phyloP scores from a whole-genome alignment of 2,113 vertebrate genomes.

The Lepisosteus oculatus region DNA sequence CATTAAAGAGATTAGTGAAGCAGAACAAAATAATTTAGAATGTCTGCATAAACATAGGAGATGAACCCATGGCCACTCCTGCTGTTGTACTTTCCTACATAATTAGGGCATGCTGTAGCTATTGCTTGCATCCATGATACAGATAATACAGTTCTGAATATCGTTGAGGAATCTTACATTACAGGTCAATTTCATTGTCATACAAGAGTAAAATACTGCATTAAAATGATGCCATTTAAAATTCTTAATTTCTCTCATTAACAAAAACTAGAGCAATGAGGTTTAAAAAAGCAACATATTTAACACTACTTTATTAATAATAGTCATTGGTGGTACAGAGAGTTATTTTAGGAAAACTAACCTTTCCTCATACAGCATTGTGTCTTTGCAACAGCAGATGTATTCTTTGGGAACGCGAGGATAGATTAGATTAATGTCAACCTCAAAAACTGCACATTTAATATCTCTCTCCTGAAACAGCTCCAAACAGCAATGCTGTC shows the following conservation, averaged over 20 bases:
- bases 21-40: slow-evolving; percentile 60
- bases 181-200: background rate
- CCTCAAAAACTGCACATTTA: no score
- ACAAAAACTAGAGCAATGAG: no score
- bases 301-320: background rate
- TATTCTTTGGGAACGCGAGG: no score
- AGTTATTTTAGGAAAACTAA: background rate
- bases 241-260: background rate
- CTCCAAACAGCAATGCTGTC: no score
- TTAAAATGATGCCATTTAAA: background rate
- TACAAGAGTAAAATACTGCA: background rate
- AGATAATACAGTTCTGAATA: slow-evolving; percentile 8
- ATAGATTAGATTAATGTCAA: no score
- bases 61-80: slow-evolving; percentile 54
- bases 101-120: slow-evolving; percentile 46
- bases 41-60: slow-evolving; percentile 48
- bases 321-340: background rate
- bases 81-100: slow-evolving; percentile 32
- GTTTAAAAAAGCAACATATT: background rate
- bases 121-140: slow-evolving; percentile 22
- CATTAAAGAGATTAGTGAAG: slow-evolving; percentile 70
- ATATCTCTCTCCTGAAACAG: no score
- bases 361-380: background rate
- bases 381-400: no score
- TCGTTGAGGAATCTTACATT: background rate